Evolutionary conservation across 2,797 vertebrate genomes (phyloP).

Genomic region (Acanthurus lineatus): DNA sequence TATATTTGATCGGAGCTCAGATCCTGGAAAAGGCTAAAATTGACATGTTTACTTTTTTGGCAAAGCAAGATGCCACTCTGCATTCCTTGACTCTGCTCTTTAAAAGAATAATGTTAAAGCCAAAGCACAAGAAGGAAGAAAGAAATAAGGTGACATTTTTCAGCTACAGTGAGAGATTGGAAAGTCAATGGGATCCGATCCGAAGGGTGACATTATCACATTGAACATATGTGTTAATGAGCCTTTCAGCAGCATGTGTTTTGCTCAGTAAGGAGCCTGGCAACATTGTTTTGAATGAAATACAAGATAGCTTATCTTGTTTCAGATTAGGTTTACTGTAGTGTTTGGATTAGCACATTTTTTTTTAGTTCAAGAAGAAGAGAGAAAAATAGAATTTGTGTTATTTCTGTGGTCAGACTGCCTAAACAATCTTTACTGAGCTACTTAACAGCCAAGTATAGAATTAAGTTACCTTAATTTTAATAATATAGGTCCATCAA

Average conservation of each 20-base stretch:
- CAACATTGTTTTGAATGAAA: constrained; percentile 19
- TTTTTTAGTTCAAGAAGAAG: not conserved
- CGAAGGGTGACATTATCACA: constrained; percentile 40
- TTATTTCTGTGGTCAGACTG: not conserved
- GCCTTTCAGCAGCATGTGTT: not conserved
- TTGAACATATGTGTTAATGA: constrained; percentile 2
- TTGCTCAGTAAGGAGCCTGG: too few species aligned
- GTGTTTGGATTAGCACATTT: not conserved
- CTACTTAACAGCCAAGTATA: not conserved
- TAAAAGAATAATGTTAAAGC: constrained; percentile 27
- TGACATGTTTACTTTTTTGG: constrained; percentile 30
- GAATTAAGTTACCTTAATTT: not conserved
- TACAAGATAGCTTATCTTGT: not conserved
- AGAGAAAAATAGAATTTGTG: not conserved
- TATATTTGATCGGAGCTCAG: constrained; percentile 16
- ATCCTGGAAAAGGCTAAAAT: constrained; percentile 24
- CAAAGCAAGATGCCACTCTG: constrained; percentile 19
- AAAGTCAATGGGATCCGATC: not conserved
- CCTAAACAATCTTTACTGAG: not conserved
- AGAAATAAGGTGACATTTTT: constrained; percentile 41
- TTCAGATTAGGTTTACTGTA: not conserved
- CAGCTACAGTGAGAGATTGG: constrained; percentile 11
- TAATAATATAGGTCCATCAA: not conserved
- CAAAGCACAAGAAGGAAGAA: constrained; percentile 18
- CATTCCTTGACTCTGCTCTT: constrained; percentile 27